phyloP scores from a whole-genome alignment of 2,888 invertebrate genomes.

The Drosophila antonietae region DNA sequence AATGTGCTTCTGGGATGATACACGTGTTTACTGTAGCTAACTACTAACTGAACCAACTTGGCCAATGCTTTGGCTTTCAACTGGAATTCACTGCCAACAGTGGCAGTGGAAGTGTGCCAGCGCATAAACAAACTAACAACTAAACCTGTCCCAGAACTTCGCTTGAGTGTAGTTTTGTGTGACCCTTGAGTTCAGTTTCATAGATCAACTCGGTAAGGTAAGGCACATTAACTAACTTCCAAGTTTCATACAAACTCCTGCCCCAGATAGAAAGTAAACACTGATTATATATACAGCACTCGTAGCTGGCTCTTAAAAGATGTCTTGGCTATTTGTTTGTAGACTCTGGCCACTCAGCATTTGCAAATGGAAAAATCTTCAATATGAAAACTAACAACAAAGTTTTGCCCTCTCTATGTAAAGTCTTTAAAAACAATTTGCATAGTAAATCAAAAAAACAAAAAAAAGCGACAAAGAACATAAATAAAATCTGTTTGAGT shows the following conservation, averaged over 20 bases:
- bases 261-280: slow-evolving; percentile 20
- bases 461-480: neutral
- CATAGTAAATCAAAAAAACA: neutral
- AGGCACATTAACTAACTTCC: slow-evolving; percentile 29
- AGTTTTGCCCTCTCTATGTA: neutral
- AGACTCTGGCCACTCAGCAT: neutral
- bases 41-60: slow-evolving; percentile 46
- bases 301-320: neutral
- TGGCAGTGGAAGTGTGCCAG: slow-evolving; percentile 23
- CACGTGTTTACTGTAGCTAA: slow-evolving; percentile 34
- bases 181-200: slow-evolving; percentile 35
- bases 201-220: slow-evolving; percentile 40
- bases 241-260: slow-evolving; percentile 4
- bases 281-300: slow-evolving; percentile 9
- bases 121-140: slow-evolving; percentile 50
- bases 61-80: slow-evolving; percentile 40
- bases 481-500: neutral
- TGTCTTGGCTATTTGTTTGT: neutral
- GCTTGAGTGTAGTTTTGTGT: slow-evolving; percentile 25
- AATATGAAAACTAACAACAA: slow-evolving; percentile 1
- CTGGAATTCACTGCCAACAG: slow-evolving; percentile 20
- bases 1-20: slow-evolving; percentile 39
- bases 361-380: neutral
- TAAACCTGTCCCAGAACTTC: slow-evolving; percentile 25
- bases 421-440: neutral